These are phyloP conservation scores for Phylloscopus collybita DNA, from an alignment of 2,797 vertebrate genomes.

Conservation along the genomic window DNA sequence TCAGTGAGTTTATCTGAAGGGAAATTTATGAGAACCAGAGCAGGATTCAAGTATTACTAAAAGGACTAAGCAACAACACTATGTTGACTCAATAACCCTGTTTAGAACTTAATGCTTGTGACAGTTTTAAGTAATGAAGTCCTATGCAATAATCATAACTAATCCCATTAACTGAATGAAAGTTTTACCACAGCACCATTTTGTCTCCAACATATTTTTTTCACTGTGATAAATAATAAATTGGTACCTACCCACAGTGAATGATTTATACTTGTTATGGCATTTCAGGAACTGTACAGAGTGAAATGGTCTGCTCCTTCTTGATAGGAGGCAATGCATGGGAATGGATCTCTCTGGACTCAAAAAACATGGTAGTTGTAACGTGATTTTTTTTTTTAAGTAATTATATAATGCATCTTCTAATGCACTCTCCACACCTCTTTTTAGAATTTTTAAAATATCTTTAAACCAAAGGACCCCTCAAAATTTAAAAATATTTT, in stretches of 20 bases:
- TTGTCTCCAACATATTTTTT: neutral
- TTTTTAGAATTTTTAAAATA: neutral
- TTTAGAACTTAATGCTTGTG: neutral
- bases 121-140: neutral
- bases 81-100: neutral
- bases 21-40: neutral
- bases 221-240: constrained; percentile 38
- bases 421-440: neutral
- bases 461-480: neutral
- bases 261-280: constrained; percentile 21
- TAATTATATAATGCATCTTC: neutral
- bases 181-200: neutral
- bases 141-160: constrained; percentile 27
- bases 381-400: neutral
- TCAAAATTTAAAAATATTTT: neutral
- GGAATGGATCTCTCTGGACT: neutral
- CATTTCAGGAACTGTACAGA: neutral
- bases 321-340: neutral
- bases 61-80: neutral
- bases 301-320: neutral
- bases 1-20: neutral
- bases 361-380: neutral
- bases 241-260: neutral
- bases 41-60: neutral
- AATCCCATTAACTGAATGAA: constrained; percentile 21